A percentile compares a stretch with the other conserved stretches of the same genome.
Conservation (phyloP, 2,888 invertebrate species). For the Tupiocoris notatus region DNA sequence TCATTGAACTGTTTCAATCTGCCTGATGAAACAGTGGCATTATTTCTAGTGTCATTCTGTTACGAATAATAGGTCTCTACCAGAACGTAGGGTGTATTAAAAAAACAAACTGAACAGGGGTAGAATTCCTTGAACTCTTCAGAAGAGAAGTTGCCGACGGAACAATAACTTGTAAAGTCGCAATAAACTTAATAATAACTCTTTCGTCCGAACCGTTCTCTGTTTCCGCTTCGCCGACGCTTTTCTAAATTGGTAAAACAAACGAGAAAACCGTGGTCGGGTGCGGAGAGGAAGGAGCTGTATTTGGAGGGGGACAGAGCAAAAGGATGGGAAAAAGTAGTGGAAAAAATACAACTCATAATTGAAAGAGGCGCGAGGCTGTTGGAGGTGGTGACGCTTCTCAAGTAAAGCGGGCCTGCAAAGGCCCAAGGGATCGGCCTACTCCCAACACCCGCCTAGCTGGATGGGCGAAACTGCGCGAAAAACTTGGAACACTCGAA, state of each 20-base stretch:
- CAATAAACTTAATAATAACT: conserved; percentile 29
- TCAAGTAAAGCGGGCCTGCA: neutral
- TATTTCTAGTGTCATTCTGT: too few species aligned
- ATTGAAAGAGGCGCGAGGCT: conserved; percentile 19
- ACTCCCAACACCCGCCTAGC: too few species aligned
- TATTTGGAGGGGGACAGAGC: neutral
- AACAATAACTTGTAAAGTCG: conserved; percentile 21
- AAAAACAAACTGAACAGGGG: too few species aligned
- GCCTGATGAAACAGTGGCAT: too few species aligned
- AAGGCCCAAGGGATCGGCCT: conserved; percentile 8
- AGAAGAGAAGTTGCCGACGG: conserved; percentile 3
- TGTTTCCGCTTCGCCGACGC: conserved; percentile 4
- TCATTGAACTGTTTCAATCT: too few species aligned
- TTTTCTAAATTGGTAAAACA: conserved; percentile 25
- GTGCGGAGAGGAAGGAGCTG: neutral
- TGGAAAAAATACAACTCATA: conserved; percentile 21
- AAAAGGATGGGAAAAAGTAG: neutral
- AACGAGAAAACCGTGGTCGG: conserved; percentile 16
- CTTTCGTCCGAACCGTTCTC: conserved; percentile 1
- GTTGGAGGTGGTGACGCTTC: neutral
- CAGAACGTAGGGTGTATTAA: too few species aligned
- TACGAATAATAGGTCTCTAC: too few species aligned
- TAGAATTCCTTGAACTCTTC: too few species aligned
- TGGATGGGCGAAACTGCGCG: conserved; percentile 26
- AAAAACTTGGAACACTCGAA: conserved; percentile 29